phyloP scores from a whole-genome alignment of 1,140 invertebrate species.

The Meloidogyne exigua region DNA sequence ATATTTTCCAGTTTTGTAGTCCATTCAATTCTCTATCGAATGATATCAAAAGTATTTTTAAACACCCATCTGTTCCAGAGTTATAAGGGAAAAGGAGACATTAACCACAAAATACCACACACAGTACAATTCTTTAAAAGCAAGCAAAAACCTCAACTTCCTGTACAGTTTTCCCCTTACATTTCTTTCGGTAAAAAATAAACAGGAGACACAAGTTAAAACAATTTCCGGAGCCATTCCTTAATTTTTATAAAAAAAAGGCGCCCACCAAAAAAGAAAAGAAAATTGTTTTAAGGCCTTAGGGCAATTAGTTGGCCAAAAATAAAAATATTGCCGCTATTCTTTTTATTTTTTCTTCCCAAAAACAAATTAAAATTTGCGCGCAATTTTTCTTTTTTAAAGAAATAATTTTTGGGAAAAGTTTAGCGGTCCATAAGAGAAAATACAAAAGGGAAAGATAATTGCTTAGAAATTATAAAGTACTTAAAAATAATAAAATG shows the following conservation, averaged over 20 bases:
- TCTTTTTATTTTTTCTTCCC: no score
- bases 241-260: no score
- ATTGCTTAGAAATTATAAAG: neutral
- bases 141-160: neutral
- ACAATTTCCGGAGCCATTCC: neutral
- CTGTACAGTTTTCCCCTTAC: neutral
- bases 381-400: no score
- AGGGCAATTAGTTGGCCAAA: conserved; percentile 1
- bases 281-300: neutral
- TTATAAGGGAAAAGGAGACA: no score
- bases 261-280: neutral
- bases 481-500: no score
- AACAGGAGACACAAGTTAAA: neutral
- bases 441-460: neutral
- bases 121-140: no score
- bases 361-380: no score
- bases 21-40: no score
- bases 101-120: no score
- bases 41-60: no score
- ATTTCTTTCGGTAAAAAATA: neutral
- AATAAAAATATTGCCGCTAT: neutral
- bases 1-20: no score
- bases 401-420: neutral
- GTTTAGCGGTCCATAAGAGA: neutral
- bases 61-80: no score